Evolutionary conservation across 2,888 invertebrate genomes (phyloP).

Genomic region (Desoria tigrina): DNA sequence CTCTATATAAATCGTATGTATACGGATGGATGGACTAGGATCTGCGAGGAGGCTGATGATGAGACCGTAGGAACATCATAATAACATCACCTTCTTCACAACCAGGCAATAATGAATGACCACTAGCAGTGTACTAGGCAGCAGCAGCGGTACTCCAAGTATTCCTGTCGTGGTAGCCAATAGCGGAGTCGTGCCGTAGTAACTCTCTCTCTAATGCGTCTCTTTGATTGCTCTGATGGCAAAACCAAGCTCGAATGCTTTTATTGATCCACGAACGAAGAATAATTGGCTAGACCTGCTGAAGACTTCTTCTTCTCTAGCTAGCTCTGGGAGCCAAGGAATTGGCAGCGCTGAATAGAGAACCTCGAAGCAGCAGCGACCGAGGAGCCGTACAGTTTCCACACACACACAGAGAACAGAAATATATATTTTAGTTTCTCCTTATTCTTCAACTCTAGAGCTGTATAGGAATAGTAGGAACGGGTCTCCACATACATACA

Average conservation of each 20-base stretch:
- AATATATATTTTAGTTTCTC: no score
- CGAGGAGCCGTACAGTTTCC: not conserved
- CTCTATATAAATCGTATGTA: no score
- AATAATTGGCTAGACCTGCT: slow-evolving; percentile 17
- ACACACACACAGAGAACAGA: no score
- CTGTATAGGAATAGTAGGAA: no score
- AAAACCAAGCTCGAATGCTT: slow-evolving; percentile 34
- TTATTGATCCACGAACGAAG: slow-evolving; percentile 19
- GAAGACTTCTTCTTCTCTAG: slow-evolving; percentile 5
- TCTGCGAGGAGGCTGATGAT: no score
- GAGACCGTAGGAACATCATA: not conserved
- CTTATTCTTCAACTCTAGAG: no score
- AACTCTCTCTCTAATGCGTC: slow-evolving; percentile 31
- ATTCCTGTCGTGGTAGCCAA: slow-evolving; percentile 1
- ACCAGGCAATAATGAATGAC: slow-evolving; percentile 10
- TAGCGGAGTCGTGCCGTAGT: slow-evolving; percentile 6
- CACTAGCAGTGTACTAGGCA: no score
- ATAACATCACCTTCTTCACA: slow-evolving; percentile 9
- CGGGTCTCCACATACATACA: no score
- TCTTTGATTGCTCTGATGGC: slow-evolving; percentile 39
- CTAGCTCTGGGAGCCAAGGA: slow-evolving; percentile 2
- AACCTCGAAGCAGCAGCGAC: not conserved
- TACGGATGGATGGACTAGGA: no score
- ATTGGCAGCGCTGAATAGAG: slow-evolving; percentile 8
- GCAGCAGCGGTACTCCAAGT: not conserved